Evolutionary conservation across 2,888 invertebrate genomes (phyloP).

Genomic region (Spodoptera littoralis): DNA sequence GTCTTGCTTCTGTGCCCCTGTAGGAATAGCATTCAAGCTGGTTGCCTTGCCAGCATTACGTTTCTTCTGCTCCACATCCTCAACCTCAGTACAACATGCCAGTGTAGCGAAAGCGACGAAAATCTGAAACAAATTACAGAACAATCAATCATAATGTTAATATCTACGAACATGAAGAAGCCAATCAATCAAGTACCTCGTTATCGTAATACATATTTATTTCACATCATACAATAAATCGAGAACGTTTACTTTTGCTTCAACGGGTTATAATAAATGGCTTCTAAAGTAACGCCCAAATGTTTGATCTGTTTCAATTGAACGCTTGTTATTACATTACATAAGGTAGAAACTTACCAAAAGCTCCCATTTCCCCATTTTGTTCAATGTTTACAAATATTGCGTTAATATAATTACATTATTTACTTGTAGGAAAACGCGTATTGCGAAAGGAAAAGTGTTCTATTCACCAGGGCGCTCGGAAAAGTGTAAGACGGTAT

Average conservation of each 20-base stretch:
- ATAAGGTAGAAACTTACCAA: slow-evolving; percentile 74
- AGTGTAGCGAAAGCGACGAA: slow-evolving; percentile 74
- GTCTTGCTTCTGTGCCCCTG: slow-evolving; percentile 84
- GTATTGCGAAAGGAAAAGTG: slow-evolving; percentile 81
- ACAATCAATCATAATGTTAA: slow-evolving; percentile 63
- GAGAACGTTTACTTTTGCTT: slow-evolving; percentile 40
- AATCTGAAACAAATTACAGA: slow-evolving; percentile 73
- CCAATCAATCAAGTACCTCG: slow-evolving; percentile 68
- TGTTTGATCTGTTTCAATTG: slow-evolving; percentile 21
- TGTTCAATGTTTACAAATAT: slow-evolving; percentile 48
- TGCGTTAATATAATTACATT: slow-evolving; percentile 71
- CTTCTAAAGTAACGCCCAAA: slow-evolving; percentile 17
- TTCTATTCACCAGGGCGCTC: slow-evolving; percentile 69
- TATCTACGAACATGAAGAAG: slow-evolving; percentile 57
- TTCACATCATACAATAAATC: slow-evolving; percentile 29
- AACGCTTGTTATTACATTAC: slow-evolving; percentile 28
- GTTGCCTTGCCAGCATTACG: slow-evolving; percentile 79
- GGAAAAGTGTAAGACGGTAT: slow-evolving; percentile 84
- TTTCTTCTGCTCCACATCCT: slow-evolving; percentile 83
- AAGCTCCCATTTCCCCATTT: slow-evolving; percentile 77
- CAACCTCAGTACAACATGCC: slow-evolving; percentile 76
- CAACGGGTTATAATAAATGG: slow-evolving; percentile 49
- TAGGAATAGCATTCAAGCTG: slow-evolving; percentile 78
- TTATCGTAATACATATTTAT: slow-evolving; percentile 40
- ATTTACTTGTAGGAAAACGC: slow-evolving; percentile 66